Evolutionary conservation across 2,888 invertebrate genomes (phyloP), one percentile per base, ranked within the genome.

Genomic region (Cosmia trapezina): DNA sequence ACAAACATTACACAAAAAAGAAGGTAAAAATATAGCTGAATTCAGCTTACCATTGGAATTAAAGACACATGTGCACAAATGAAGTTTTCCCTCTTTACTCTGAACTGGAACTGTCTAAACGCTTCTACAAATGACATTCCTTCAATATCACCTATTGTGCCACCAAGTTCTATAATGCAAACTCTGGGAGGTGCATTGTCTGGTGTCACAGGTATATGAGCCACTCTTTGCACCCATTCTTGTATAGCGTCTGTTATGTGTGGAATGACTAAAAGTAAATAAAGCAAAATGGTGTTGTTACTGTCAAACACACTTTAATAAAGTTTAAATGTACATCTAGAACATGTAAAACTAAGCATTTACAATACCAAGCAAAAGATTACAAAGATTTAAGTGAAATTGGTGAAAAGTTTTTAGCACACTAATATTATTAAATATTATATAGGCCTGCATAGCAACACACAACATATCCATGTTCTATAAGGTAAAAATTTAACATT

Each of bases 121-220:
- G 99, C 99, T 94, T 99, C 99, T 2, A 99, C 98, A 94, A 99
- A 99, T 0, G 99, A 99, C 99, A 99, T 99, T 79, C 99, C 99
- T 95, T 99, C 99, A 85, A 99, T 99, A 91, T 99, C 99, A 70
- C 99, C 99, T 83, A 99, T 98, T 0, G 99, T 99, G 12, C 99
- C 99, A 61, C 99, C 99, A 57, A 99, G 96, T 96, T 99, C 98
- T 67, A 99, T 97, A 79, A 98, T 98, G 91, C 98, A 99, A 0
- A 99, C 98, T 96, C 98, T 96, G 4, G 97, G 97, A 59, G 96
- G 96, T 57, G 97, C 97, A 61, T 97, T 96, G 70, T 95, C 95
- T 62, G 97, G 97, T 87, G 97, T 97, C 0, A 99, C 99, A 0
- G 99, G 98, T 68, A 98, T 97, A 83, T 97, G 97, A 0, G 99